Evolutionary conservation across 2,113 vertebrate species (phyloP).

Genomic region (Panthera tigris): DNA sequence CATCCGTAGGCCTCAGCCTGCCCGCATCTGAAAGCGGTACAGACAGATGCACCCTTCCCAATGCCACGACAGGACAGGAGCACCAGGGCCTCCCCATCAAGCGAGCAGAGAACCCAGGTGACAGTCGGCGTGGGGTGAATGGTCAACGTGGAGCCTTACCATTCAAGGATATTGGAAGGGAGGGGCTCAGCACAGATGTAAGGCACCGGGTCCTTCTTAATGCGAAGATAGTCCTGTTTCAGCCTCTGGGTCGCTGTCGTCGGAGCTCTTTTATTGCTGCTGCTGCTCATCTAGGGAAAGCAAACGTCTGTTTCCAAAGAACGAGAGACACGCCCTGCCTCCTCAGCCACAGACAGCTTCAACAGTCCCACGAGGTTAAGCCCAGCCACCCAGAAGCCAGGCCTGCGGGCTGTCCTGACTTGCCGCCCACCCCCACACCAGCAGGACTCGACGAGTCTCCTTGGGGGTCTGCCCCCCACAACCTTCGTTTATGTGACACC

Average conservation of each 20-base stretch:
- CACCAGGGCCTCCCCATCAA: not conserved
- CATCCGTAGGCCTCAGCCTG: not conserved
- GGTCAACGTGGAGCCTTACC: conserved; percentile 82
- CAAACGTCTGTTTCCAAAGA: not conserved
- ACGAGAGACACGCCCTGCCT: rapidly evolving
- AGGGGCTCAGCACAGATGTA: conserved; percentile 99
- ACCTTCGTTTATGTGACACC: not conserved
- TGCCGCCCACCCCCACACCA: not conserved
- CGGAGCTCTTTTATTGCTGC: conserved; percentile 95
- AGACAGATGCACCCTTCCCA: no score
- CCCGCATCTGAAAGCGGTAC: not conserved
- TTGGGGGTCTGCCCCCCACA: not conserved
- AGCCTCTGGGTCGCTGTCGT: conserved; percentile 97
- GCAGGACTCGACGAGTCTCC: not conserved
- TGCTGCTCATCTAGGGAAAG: conserved; percentile 93
- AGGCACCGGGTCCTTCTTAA: conserved; percentile 99
- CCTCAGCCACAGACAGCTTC: no score
- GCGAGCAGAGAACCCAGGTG: not conserved
- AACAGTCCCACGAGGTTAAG: not conserved
- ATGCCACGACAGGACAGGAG: not conserved
- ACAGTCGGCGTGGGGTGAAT: not conserved
- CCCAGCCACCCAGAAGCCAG: not conserved
- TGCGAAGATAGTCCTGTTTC: conserved; percentile 98
- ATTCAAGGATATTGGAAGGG: conserved; percentile 98
- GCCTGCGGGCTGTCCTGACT: not conserved